Evolutionary conservation across 2,888 invertebrate species (phyloP).

Genomic region (Phortica magna): DNA sequence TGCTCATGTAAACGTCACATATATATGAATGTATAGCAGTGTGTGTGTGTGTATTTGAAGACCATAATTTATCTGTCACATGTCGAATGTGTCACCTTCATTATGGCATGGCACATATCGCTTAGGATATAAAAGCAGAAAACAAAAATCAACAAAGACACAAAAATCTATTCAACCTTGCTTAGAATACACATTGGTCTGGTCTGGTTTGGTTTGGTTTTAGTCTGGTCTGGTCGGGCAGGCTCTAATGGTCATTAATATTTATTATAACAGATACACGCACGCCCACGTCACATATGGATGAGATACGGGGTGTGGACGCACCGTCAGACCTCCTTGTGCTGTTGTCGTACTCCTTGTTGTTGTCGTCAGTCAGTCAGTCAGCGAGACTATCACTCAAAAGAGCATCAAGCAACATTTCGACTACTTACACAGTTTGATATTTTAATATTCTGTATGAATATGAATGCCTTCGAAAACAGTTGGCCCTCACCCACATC

Average conservation of each 20-base stretch:
- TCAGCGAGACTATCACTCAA: conserved; percentile 4
- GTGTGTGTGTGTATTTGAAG: not conserved
- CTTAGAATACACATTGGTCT: not conserved
- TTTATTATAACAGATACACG: conserved; percentile 70
- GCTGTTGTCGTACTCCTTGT: not conserved
- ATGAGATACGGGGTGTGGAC: not conserved
- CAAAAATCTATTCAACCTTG: conserved; percentile 1
- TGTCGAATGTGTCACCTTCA: conserved; percentile 62
- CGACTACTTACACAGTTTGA: conserved; percentile 37
- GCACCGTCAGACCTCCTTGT: not conserved
- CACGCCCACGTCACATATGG: conserved; percentile 45
- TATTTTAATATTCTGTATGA: conserved; percentile 61
- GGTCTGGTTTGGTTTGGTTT: not conserved
- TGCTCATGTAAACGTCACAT: too few species aligned
- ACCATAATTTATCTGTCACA: conserved; percentile 69
- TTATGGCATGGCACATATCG: not conserved
- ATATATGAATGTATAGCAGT: too few species aligned
- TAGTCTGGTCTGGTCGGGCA: too few species aligned
- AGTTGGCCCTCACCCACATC: conserved; percentile 34
- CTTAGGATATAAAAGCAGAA: conserved; percentile 41
- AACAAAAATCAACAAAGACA: conserved; percentile 49
- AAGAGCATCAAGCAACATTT: not conserved
- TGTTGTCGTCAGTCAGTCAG: not conserved
- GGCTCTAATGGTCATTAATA: conserved; percentile 68
- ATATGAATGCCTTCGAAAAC: conserved; percentile 53